phyloP scores from a whole-genome alignment of 1,140 invertebrate genomes.

The Pseudoatta argentina region DNA sequence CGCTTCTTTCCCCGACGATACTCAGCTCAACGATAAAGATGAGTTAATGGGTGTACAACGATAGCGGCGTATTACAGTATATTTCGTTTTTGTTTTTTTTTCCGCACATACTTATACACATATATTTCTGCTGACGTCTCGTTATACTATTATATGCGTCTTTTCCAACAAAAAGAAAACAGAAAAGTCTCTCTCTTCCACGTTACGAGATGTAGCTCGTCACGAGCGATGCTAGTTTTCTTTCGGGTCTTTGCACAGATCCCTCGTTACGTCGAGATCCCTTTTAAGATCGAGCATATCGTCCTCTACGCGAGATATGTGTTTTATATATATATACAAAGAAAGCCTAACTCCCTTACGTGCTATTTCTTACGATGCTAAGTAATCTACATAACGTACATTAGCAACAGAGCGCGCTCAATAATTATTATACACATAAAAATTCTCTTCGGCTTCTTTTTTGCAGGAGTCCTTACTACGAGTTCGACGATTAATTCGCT shows the following conservation, averaged over 20 bases:
- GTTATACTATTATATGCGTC: constrained; percentile 28
- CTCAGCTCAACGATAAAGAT: constrained; percentile 74
- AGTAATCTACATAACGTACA: constrained; percentile 79
- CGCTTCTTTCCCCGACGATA: constrained; percentile 73
- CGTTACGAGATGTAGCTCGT: neutral
- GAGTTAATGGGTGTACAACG: constrained; percentile 65
- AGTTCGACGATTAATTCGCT: constrained; percentile 35
- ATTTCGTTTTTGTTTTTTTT: constrained; percentile 67
- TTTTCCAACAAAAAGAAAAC: constrained; percentile 1
- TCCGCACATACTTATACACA: constrained; percentile 56
- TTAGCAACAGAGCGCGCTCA: constrained; percentile 54
- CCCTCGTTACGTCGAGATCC: constrained; percentile 42
- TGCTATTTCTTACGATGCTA: constrained; percentile 63
- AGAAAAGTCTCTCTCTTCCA: neutral
- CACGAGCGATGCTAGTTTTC: neutral
- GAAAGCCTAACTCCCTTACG: constrained; percentile 70
- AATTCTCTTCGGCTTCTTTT: constrained; percentile 19
- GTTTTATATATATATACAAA: constrained; percentile 83
- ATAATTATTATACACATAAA: constrained; percentile 52
- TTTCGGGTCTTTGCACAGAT: constrained; percentile 31
- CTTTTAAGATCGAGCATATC: constrained; percentile 80
- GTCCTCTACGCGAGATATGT: constrained; percentile 83
- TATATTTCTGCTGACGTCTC: constrained; percentile 27
- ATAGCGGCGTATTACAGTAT: constrained; percentile 76
- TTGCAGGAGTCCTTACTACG: neutral